phyloP scores from a whole-genome alignment of 1,140 invertebrate species.

The Drosophila serrata region DNA sequence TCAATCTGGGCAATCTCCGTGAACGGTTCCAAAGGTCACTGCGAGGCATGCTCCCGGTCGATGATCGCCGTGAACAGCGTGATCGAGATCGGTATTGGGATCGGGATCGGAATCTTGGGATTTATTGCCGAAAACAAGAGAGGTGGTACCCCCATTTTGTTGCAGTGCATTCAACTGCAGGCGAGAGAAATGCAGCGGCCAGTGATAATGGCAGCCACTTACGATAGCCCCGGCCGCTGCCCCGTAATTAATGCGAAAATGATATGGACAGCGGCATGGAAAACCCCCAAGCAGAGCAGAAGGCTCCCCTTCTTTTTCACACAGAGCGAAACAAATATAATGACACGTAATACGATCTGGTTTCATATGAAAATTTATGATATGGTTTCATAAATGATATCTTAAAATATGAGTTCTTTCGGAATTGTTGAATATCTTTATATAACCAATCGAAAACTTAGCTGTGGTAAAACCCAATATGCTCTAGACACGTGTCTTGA shows the following conservation, averaged over 20 bases:
- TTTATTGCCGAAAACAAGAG: conserved; percentile 37
- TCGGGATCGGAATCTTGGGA: conserved; percentile 10
- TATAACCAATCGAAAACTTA: not conserved
- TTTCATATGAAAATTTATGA: not conserved
- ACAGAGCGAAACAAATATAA: not conserved
- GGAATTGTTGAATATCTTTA: not conserved
- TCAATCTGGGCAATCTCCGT: conserved; percentile 62
- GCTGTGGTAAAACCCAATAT: not conserved
- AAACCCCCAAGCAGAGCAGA: conserved; percentile 65
- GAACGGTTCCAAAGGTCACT: conserved; percentile 73
- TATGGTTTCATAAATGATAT: not conserved
- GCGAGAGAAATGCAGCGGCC: conserved; percentile 37
- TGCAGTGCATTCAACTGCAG: conserved; percentile 71
- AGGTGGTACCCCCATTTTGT: conserved; percentile 25
- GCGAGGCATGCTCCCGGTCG: conserved; percentile 55
- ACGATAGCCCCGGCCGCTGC: conserved; percentile 52
- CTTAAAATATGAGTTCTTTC: not conserved
- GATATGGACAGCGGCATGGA: conserved; percentile 61
- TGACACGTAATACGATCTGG: not conserved
- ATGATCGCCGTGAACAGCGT: conserved; percentile 56
- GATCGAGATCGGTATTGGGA: conserved; percentile 16
- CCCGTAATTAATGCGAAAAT: conserved; percentile 60
- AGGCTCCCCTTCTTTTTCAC: conserved; percentile 3
- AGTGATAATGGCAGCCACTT: conserved; percentile 57
- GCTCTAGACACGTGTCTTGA: not conserved